Evolutionary conservation across 2,888 invertebrate species (phyloP).

Genomic region (Pelosia muscerda): DNA sequence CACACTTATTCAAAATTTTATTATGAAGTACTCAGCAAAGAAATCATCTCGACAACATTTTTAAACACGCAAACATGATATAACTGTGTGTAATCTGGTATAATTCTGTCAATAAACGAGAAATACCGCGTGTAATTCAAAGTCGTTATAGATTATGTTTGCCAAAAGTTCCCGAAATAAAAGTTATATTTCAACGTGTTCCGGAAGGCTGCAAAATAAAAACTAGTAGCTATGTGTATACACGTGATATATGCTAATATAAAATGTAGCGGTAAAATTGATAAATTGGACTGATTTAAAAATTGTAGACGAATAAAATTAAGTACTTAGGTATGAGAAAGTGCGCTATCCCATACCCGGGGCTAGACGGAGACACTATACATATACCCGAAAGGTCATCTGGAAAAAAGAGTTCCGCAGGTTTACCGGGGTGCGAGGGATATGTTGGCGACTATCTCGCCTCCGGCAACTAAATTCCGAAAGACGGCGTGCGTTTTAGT

Average conservation of each 20-base stretch:
- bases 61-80: conserved; percentile 2
- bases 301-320: conserved; percentile 1
- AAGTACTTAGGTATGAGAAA: neutral
- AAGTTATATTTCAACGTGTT: conserved; percentile 23
- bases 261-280: conserved; percentile 27
- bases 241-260: conserved; percentile 15
- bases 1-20: neutral
- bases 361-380: too few species aligned
- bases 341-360: too few species aligned
- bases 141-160: conserved; percentile 12
- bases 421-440: too few species aligned
- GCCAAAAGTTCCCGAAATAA: conserved; percentile 30
- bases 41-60: neutral
- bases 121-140: neutral
- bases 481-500: too few species aligned
- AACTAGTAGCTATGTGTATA: conserved; percentile 22
- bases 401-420: too few species aligned
- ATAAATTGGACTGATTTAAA: conserved; percentile 20
- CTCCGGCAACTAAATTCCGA: too few species aligned
- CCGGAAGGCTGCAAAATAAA: conserved; percentile 40
- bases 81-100: conserved; percentile 13
- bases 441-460: too few species aligned
- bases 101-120: conserved; percentile 25
- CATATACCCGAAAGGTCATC: too few species aligned
- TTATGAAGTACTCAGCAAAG: neutral